These are phyloP conservation scores for Geotrupes spiniger DNA, from an alignment of 2,888 invertebrate genomes.

Conservation along the genomic window DNA sequence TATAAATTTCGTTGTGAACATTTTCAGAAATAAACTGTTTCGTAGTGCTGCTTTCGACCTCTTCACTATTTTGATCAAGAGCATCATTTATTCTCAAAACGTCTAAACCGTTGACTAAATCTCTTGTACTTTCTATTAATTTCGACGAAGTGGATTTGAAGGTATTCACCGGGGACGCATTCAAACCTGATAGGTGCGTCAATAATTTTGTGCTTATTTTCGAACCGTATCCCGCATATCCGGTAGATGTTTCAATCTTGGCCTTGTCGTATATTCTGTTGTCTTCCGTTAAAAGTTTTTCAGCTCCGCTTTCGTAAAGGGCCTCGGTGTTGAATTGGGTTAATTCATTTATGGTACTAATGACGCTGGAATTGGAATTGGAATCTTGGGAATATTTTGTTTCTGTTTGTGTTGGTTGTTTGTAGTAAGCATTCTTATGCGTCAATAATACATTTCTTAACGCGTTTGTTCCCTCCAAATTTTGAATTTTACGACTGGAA, in stretches of 20 bases:
- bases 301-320: slow-evolving; percentile 16
- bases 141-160: slow-evolving; percentile 39
- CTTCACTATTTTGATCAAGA: not conserved
- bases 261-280: not conserved
- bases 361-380: too few species aligned
- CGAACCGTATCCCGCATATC: slow-evolving; percentile 40
- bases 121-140: slow-evolving; percentile 58
- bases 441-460: not conserved
- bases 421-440: not conserved
- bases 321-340: slow-evolving; percentile 11
- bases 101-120: slow-evolving; percentile 63
- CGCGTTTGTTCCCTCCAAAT: not conserved
- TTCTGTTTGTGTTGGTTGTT: not conserved
- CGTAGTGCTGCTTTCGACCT: not conserved
- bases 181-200: not conserved
- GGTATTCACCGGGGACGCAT: slow-evolving; percentile 9
- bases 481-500: not conserved
- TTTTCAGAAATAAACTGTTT: slow-evolving; percentile 5
- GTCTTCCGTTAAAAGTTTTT: slow-evolving; percentile 4
- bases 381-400: too few species aligned
- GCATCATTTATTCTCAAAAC: slow-evolving; percentile 59
- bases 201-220: slow-evolving; percentile 33
- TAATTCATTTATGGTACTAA: not conserved
- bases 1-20: slow-evolving; percentile 5
- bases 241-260: not conserved